Base-by-base conservation (phyloP, 2,888 invertebrate genomes). In the Dyspetes luteomarginatus region DNA sequence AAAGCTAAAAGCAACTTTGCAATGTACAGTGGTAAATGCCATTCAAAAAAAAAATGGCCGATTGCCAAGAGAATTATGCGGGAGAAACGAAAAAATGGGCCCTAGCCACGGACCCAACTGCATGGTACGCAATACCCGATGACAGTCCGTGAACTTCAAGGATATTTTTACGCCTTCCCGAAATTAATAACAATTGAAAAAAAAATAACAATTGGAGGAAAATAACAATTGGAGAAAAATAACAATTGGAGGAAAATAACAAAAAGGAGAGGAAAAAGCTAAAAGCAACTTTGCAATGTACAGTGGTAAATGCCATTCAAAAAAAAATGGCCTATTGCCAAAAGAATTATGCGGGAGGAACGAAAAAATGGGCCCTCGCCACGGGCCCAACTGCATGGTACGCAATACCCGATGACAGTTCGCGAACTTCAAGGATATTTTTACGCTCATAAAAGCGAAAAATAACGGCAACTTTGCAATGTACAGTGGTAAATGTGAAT, bases 381-480 rank as follows among this genome's bases (percentile, higher is more conserved):
- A 90, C 90, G 90, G 91, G 90, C 89, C 90, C 91, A 81, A 85
- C 91, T 74, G 91, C 94, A 92, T 94, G 94, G 94, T 92, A 94
- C 93, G 94, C 94, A 92, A 93, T 94, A 93, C 92, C 94, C 93
- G 92, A 94, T 93, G 94, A 94, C 93, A 94, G 94, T 93, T 94
- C 94, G 93, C 94, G 93, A 94, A 88, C 74, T n/a, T 64, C 45
- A 9, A 36, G 7, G 22, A 28, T 36, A 19, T 64, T 50, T 17
- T 28, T 9, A 60, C 58, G 43, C 65, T 43, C 12, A 36, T 3
- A n/a, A n/a, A n/a, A n/a, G n/a, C n/a, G n/a, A n/a, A n/a, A n/a
- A n/a, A n/a, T n/a, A n/a, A n/a, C n/a, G n/a, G n/a, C n/a, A n/a
- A 28, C 28, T 28, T 4, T 28, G 9, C 30, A 9, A 30, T 30